Conservation (phyloP, 2,888 invertebrate species). For the Agrochola circellaris region DNA sequence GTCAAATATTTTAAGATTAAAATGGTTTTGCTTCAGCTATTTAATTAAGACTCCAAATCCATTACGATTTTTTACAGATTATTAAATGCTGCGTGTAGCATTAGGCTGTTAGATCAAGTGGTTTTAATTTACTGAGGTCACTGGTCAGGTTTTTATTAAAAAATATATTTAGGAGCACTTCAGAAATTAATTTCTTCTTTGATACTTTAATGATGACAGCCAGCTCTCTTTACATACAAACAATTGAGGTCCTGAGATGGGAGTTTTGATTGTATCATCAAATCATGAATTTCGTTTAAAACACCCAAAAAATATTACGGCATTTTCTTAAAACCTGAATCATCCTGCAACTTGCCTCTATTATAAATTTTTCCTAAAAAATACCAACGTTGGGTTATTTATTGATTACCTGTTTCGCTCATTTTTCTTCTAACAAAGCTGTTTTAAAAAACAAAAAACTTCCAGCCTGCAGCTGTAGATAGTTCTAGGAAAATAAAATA, state of each 20-base stretch:
- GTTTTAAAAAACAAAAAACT: constrained; percentile 34
- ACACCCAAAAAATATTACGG: background rate
- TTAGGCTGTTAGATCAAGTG: background rate
- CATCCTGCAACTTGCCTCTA: too few relatives aligned
- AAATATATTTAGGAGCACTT: background rate
- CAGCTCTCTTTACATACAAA: background rate
- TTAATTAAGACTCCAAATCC: constrained; percentile 4
- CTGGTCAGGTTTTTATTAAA: background rate
- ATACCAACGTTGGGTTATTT: background rate
- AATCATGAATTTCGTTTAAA: background rate
- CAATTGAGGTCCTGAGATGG: too few relatives aligned
- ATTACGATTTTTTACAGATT: constrained; percentile 13
- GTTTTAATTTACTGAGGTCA: background rate
- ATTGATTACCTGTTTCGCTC: constrained; percentile 4
- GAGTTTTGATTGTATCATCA: background rate
- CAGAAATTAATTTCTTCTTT: background rate
- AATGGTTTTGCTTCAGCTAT: background rate
- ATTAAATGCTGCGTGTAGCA: background rate
- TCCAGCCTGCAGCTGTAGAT: constrained; percentile 55
- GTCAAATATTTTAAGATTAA: constrained; percentile 12
- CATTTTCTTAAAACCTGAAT: background rate
- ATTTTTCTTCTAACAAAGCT: constrained; percentile 20
- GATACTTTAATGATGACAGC: background rate
- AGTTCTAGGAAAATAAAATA: constrained; percentile 55
- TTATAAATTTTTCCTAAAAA: background rate